phyloP scores from a whole-genome alignment of 2,797 vertebrate species.

The Muscicapa comitata region DNA sequence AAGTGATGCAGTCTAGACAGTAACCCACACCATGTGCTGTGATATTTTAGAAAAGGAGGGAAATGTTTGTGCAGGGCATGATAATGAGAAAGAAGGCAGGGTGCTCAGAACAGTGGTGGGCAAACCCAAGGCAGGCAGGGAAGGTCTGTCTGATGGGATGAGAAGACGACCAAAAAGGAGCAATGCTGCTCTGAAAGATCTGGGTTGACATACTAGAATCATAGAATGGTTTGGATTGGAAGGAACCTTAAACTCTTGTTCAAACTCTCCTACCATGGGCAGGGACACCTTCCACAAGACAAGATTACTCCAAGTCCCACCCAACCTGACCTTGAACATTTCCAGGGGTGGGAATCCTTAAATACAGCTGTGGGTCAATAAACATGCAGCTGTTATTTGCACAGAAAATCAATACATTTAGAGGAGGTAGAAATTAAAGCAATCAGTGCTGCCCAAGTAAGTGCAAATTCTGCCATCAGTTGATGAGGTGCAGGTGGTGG shows the following conservation, averaged over 20 bases:
- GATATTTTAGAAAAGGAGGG: neutral
- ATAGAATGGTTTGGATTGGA: neutral
- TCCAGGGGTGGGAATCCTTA: neutral
- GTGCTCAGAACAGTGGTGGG: neutral
- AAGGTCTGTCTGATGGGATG: neutral
- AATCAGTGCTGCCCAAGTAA: neutral
- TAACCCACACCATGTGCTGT: neutral
- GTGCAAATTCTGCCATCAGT: neutral
- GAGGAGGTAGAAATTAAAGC: neutral
- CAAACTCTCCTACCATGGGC: neutral
- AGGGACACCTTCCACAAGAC: neutral
- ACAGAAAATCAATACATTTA: neutral
- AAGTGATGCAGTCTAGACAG: slow-evolving; percentile 44
- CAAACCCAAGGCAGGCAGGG: neutral
- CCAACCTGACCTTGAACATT: neutral
- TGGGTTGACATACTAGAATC: neutral
- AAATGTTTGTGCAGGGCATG: neutral
- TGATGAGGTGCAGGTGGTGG: neutral
- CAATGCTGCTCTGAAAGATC: neutral
- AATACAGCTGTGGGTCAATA: neutral
- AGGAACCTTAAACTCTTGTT: neutral
- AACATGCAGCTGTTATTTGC: neutral
- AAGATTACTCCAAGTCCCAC: neutral
- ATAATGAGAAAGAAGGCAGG: neutral
- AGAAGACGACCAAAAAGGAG: fast-evolving